Conservation (phyloP, 2,797 vertebrate genomes). For the Sebastes goodei region DNA sequence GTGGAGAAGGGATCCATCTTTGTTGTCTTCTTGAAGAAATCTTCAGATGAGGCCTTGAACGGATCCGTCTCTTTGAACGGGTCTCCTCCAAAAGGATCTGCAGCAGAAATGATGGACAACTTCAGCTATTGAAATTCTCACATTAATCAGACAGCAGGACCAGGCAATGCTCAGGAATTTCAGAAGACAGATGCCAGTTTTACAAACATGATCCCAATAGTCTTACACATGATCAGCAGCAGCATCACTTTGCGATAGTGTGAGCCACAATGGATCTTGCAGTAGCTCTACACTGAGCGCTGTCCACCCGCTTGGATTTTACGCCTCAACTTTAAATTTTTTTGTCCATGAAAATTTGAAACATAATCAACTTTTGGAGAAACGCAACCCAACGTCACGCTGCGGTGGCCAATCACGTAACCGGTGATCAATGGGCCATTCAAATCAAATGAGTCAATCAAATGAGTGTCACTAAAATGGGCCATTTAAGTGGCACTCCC, state of each 20-base stretch:
- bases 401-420: background rate
- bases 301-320: background rate
- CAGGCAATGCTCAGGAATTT: background rate
- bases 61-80: conserved; percentile 86
- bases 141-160: background rate
- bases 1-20: conserved; percentile 91
- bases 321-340: background rate
- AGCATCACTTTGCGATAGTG: background rate
- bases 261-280: background rate
- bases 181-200: background rate
- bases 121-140: background rate
- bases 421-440: background rate
- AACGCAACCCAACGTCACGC: background rate
- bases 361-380: too few species aligned
- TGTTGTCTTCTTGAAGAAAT: conserved; percentile 93
- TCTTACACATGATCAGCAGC: too few species aligned
- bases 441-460: background rate
- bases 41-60: conserved; percentile 86
- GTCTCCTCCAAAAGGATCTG: conserved; percentile 90
- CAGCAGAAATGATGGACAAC: background rate
- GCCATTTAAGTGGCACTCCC: background rate
- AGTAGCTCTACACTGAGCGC: background rate
- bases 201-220: background rate
- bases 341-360: background rate
- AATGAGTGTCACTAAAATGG: background rate